phyloP scores from a whole-genome alignment of 2,888 invertebrate genomes.

The Nomada ferruginata region DNA sequence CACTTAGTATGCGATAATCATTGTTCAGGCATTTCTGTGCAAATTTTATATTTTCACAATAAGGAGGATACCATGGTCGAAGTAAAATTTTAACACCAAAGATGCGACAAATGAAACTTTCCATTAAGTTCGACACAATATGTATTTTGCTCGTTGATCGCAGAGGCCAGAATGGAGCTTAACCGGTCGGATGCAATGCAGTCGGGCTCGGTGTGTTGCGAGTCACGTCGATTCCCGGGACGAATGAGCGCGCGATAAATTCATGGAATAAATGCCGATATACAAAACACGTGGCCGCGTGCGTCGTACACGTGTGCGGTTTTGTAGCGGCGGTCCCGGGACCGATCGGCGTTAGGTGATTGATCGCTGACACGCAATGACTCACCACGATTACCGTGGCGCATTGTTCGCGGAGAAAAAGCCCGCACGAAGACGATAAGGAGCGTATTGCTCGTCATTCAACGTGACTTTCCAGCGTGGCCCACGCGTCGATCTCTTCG shows the following conservation, averaged over 20 bases:
- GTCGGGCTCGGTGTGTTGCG: constrained; percentile 17
- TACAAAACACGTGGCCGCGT: constrained; percentile 52
- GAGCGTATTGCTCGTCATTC: constrained; percentile 56
- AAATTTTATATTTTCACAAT: too few species aligned
- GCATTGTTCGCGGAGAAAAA: constrained; percentile 58
- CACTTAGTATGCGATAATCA: too few species aligned
- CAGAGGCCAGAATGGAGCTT: background rate
- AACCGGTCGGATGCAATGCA: constrained; percentile 10
- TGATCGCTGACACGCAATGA: constrained; percentile 73
- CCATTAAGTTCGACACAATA: background rate
- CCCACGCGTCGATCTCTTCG: constrained; percentile 44
- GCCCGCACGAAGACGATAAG: constrained; percentile 62
- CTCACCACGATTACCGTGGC: constrained; percentile 68
- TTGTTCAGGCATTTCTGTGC: too few species aligned
- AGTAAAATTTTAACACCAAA: too few species aligned
- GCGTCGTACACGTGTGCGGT: constrained; percentile 61
- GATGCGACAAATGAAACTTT: background rate
- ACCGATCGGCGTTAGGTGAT: constrained; percentile 70
- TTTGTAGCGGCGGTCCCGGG: constrained; percentile 63
- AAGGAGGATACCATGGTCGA: too few species aligned
- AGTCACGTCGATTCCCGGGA: constrained; percentile 29
- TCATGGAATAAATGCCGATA: constrained; percentile 59
- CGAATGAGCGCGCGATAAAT: constrained; percentile 55
- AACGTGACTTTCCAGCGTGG: constrained; percentile 54
- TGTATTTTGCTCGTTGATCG: background rate